Percentiles rank a stretch among this genome's conserved stretches.
phyloP scores from a whole-genome alignment of 2,113 vertebrate species.

The Callionymus lyra region DNA sequence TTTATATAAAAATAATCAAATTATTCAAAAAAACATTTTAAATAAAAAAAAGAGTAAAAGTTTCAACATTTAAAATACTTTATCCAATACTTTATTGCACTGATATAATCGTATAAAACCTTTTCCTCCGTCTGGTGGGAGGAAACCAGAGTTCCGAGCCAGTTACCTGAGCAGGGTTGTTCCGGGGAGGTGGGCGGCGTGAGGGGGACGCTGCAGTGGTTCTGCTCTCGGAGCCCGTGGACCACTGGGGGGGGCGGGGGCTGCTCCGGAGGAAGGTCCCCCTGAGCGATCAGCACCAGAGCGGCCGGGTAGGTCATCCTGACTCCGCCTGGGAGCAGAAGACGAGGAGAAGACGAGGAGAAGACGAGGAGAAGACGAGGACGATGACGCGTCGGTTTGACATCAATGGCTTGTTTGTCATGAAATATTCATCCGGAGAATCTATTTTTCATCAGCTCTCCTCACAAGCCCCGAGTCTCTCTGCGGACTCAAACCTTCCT shows the following conservation, averaged over 20 bases:
- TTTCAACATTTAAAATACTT: not conserved
- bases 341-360: slow-evolving; percentile 7
- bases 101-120: too few species aligned
- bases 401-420: not conserved
- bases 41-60: too few species aligned
- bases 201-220: slow-evolving; percentile 86
- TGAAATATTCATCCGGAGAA: not conserved
- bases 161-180: slow-evolving; percentile 77
- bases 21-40: too few species aligned
- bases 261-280: slow-evolving; percentile 82
- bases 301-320: slow-evolving; percentile 95
- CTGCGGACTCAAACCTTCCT: slow-evolving; percentile 1
- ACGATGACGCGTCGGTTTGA: not conserved
- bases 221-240: slow-evolving; percentile 79
- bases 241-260: slow-evolving; percentile 64
- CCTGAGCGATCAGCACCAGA: slow-evolving; percentile 92
- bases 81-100: too few species aligned
- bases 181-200: slow-evolving; percentile 94
- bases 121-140: too few species aligned
- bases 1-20: too few species aligned
- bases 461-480: not conserved
- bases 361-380: not conserved
- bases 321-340: slow-evolving; percentile 78
- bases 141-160: too few species aligned
- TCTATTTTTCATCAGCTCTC: not conserved